Percentiles rank a stretch among this genome's conserved stretches.
Evolutionary conservation across 2,888 invertebrate genomes (phyloP).

Genomic region (Caenorhabditis sp.): DNA sequence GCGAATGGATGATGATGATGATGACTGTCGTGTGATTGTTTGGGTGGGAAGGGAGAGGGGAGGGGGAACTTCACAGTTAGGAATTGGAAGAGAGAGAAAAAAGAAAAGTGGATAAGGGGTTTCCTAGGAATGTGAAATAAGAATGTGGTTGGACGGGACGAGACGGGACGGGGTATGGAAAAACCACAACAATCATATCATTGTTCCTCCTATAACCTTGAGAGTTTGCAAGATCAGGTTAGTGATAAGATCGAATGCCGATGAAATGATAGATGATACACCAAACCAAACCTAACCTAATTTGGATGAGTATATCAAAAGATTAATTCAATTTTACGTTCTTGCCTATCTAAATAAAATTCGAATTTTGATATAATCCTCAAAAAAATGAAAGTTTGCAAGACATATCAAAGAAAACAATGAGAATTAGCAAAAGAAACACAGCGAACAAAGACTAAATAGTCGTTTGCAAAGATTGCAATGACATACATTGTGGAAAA

Average conservation of each 20-base stretch:
- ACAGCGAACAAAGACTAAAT: background rate
- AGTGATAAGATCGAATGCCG: constrained; percentile 19
- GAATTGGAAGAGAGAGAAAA: too few species aligned
- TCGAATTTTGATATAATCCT: too few species aligned
- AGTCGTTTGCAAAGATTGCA: constrained; percentile 18
- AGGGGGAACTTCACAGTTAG: too few species aligned
- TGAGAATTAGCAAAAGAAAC: background rate
- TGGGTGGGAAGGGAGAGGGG: background rate
- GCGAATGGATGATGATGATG: too few species aligned
- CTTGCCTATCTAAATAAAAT: too few species aligned
- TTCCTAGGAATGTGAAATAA: constrained; percentile 2
- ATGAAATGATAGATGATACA: constrained; percentile 12
- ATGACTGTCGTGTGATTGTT: too few species aligned
- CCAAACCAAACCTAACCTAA: constrained; percentile 2
- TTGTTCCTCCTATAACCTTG: constrained; percentile 21
- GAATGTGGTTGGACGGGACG: background rate
- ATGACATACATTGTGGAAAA: constrained; percentile 18
- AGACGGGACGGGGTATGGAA: too few species aligned
- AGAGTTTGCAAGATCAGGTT: constrained; percentile 13
- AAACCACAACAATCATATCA: background rate
- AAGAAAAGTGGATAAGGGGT: background rate
- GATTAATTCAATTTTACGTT: background rate
- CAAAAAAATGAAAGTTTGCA: too few species aligned
- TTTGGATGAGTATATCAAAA: background rate
- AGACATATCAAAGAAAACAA: too few species aligned